These are phyloP conservation scores for Arctocebus calabarensis DNA, from an alignment of 2,797 vertebrate genomes.

Conservation along the genomic window DNA sequence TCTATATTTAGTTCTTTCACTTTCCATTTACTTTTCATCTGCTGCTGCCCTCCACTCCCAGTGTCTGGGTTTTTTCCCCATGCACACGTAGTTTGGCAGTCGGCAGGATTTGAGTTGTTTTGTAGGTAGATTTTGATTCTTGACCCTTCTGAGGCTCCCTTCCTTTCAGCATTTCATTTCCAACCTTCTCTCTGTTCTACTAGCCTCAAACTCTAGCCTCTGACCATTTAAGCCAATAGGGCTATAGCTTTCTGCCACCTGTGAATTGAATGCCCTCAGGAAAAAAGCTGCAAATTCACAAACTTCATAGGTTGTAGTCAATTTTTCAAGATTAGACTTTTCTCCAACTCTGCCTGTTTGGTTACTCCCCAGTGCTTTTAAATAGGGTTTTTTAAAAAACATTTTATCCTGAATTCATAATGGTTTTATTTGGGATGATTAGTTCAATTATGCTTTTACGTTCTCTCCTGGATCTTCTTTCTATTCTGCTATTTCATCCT, in stretches of 20 bases:
- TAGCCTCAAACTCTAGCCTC: neutral
- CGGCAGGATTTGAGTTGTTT: neutral
- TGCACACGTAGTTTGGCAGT: neutral
- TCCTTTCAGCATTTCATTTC: neutral
- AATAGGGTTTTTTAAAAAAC: neutral
- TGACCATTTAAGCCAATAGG: neutral
- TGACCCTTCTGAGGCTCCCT: neutral
- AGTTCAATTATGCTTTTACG: neutral
- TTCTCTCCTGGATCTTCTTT: too few relatives aligned
- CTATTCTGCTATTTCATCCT: neutral
- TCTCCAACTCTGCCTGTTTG: neutral
- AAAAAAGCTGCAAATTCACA: neutral
- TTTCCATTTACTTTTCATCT: neutral
- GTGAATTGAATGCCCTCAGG: neutral
- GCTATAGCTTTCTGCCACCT: neutral
- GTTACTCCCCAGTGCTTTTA: neutral
- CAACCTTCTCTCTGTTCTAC: neutral
- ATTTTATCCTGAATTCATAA: constrained; percentile 10
- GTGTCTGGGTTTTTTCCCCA: neutral
- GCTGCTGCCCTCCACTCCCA: too few relatives aligned
- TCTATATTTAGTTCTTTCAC: neutral
- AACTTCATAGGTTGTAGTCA: neutral
- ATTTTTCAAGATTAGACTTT: neutral
- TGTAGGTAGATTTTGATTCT: neutral
- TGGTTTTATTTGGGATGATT: neutral